These are phyloP conservation scores for Phrynocephalus forsythii DNA, from an alignment of 2,797 vertebrate species.

Conservation along the genomic window DNA sequence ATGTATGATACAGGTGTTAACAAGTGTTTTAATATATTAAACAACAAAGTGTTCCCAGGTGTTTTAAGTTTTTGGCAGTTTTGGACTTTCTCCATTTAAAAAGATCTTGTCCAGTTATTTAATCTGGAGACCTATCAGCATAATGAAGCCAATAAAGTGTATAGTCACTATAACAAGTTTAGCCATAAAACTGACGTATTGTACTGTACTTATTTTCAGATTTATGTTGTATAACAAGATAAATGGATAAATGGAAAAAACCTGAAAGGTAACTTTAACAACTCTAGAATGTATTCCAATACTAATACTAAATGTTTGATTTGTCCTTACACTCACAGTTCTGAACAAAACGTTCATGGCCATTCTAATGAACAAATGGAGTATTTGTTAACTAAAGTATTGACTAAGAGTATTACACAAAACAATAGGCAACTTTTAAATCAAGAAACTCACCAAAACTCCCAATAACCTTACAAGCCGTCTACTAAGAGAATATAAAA, in stretches of 20 bases:
- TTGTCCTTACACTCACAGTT: neutral
- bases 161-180: slow-evolving; percentile 4
- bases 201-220: slow-evolving; percentile 6
- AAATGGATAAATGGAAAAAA: slow-evolving; percentile 10
- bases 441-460: neutral
- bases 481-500: neutral
- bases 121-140: slow-evolving; percentile 59
- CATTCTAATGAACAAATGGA: neutral
- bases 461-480: neutral
- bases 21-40: no score
- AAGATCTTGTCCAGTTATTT: slow-evolving; percentile 37
- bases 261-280: neutral
- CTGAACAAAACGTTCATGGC: neutral
- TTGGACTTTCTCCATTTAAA: neutral
- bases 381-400: neutral
- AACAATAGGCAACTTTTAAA: neutral
- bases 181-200: neutral
- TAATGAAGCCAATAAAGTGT: slow-evolving; percentile 47
- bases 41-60: no score
- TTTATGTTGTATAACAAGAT: slow-evolving; percentile 11
- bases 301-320: neutral
- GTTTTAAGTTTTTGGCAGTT: no score
- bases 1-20: neutral
- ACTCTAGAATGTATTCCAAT: slow-evolving; percentile 33
- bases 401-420: neutral